These are phyloP conservation scores for Microhierax caerulescens DNA, from an alignment of 2,797 vertebrate species.

Conservation along the genomic window DNA sequence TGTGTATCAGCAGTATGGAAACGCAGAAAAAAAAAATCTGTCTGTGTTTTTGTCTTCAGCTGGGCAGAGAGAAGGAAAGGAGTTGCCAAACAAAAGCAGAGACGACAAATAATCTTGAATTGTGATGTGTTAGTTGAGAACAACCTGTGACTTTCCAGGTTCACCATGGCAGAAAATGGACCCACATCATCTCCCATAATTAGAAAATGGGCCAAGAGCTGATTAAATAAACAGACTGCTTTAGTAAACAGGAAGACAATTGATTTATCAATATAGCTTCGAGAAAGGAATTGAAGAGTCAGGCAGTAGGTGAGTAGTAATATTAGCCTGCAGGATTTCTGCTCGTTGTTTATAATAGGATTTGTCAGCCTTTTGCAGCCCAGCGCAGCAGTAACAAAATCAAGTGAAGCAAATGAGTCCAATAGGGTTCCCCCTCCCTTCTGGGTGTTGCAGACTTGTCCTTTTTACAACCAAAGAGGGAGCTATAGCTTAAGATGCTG, in stretches of 20 bases:
- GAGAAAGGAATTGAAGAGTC: background rate
- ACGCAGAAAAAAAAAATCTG: background rate
- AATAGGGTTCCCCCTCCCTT: background rate
- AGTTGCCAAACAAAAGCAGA: background rate
- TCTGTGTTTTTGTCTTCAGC: background rate
- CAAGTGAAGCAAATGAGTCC: background rate
- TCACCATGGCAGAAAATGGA: slow-evolving; percentile 20
- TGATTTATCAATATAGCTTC: slow-evolving; percentile 43
- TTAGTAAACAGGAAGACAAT: slow-evolving; percentile 21
- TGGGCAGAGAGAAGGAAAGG: background rate
- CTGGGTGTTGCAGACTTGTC: background rate
- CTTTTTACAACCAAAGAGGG: background rate
- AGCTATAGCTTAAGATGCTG: background rate
- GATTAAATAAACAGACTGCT: slow-evolving; percentile 27
- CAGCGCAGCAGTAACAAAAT: background rate
- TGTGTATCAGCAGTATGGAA: background rate
- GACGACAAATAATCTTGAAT: background rate
- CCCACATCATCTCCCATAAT: slow-evolving; percentile 35
- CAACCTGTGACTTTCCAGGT: background rate
- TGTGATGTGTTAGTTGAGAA: background rate
- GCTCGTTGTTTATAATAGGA: background rate
- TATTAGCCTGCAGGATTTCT: background rate
- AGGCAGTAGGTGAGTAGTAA: background rate
- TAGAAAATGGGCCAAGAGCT: slow-evolving; percentile 41
- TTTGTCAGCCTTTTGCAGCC: background rate